phyloP scores from a whole-genome alignment of 2,797 vertebrate genomes.

The Halcyon badia region DNA sequence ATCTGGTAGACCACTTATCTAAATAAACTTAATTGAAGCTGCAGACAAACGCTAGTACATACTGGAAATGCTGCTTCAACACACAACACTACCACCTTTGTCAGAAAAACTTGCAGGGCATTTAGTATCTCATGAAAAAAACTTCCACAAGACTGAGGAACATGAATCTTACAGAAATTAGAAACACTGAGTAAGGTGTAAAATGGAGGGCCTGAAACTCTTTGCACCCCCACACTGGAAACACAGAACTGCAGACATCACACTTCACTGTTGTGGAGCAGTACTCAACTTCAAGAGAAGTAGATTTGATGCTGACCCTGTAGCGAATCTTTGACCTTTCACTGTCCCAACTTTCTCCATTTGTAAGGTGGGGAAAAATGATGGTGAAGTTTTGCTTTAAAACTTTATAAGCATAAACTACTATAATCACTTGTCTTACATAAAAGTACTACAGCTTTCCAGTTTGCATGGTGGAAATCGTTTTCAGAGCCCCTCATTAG shows the following conservation, averaged over 20 bases:
- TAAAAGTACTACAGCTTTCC: not conserved
- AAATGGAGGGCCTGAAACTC: not conserved
- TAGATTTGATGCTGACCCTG: not conserved
- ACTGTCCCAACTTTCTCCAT: not conserved
- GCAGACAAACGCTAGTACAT: not conserved
- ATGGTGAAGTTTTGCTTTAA: not conserved
- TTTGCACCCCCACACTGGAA: accelerated
- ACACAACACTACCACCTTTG: not conserved
- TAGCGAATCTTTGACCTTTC: not conserved
- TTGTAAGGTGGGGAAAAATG: not conserved
- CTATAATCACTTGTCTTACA: accelerated
- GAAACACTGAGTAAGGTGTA: not conserved
- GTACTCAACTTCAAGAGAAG: not conserved
- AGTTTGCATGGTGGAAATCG: not conserved
- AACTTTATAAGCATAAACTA: not conserved
- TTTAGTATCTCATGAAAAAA: not conserved
- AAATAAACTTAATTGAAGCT: conserved; percentile 10
- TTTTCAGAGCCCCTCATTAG: not conserved
- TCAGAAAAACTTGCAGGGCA: not conserved
- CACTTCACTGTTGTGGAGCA: not conserved
- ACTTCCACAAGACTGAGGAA: not conserved
- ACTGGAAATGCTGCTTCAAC: not conserved
- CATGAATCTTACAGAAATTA: not conserved
- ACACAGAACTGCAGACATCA: not conserved
- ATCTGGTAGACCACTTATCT: not conserved